Conservation (phyloP, 2,888 invertebrate species). For the Monopis laevigella region DNA sequence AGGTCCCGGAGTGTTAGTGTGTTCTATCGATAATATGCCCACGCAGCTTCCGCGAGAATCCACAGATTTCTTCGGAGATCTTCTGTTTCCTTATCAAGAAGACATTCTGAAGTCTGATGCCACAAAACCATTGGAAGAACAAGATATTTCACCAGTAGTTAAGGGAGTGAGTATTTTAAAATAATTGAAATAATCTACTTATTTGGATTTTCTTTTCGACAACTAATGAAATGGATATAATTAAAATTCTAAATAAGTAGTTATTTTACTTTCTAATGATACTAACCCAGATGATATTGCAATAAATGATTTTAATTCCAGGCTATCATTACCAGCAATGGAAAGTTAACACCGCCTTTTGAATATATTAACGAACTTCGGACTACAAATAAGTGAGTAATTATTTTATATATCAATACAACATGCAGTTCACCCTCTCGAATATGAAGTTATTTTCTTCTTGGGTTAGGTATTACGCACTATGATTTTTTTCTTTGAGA, state of each 20-base stretch:
- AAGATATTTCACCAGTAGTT: conserved; percentile 77
- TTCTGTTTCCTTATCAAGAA: conserved; percentile 86
- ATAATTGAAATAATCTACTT: no score
- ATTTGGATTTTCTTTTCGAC: no score
- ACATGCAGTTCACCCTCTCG: no score
- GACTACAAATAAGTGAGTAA: conserved; percentile 69
- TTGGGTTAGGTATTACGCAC: no score
- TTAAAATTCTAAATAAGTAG: not conserved
- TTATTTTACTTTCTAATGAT: not conserved
- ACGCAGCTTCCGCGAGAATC: conserved; percentile 97
- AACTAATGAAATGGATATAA: no score
- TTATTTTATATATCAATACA: no score
- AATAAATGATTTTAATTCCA: conserved; percentile 41
- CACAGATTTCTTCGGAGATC: conserved; percentile 97
- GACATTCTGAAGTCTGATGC: conserved; percentile 92
- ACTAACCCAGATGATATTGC: no score
- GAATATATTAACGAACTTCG: conserved; percentile 95
- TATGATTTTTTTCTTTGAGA: no score
- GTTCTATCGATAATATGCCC: conserved; percentile 99
- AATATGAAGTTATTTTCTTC: no score
- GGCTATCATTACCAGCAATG: conserved; percentile 98
- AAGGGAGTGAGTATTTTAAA: conserved; percentile 62
- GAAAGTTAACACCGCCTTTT: conserved; percentile 88
- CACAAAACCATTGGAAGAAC: conserved; percentile 78
- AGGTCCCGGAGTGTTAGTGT: conserved; percentile 97